These are phyloP conservation scores for Calliopum simillimum DNA, from an alignment of 2,888 invertebrate genomes.

Conservation along the genomic window DNA sequence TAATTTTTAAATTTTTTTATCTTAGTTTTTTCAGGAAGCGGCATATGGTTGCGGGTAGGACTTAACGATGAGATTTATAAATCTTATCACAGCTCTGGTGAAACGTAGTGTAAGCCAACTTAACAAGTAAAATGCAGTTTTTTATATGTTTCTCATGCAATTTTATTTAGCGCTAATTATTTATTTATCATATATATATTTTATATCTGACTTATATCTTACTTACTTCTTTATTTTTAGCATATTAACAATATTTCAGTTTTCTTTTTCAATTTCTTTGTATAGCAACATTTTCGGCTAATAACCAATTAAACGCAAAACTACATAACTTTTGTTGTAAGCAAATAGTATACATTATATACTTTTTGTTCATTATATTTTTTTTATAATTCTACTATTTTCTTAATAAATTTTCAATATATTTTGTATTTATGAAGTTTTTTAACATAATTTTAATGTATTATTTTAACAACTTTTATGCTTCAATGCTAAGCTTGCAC, in stretches of 20 bases:
- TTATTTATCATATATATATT: not conserved
- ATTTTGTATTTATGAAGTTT: not conserved
- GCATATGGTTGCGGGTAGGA: no score
- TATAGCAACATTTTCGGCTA: conserved; percentile 12
- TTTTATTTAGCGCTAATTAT: not conserved
- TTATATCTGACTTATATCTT: not conserved
- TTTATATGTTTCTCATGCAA: no score
- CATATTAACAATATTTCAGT: not conserved
- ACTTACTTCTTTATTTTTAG: not conserved
- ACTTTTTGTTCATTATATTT: conserved; percentile 22
- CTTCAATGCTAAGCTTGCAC: conserved; percentile 9
- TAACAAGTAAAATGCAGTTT: no score
- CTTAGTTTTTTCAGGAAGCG: no score
- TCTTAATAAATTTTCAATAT: conserved; percentile 30
- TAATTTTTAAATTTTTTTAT: no score
- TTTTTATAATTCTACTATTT: conserved; percentile 38
- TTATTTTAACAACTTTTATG: conserved; percentile 25
- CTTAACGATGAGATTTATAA: no score
- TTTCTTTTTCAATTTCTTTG: not conserved
- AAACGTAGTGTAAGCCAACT: no score
- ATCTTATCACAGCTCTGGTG: no score
- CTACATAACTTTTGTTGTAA: conserved; percentile 21
- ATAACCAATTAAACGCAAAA: conserved; percentile 17
- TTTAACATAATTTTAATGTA: conserved; percentile 11
- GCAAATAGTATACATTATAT: conserved; percentile 9